Conservation (phyloP, 2,888 invertebrate species). For the Megastigmus dorsalis region DNA sequence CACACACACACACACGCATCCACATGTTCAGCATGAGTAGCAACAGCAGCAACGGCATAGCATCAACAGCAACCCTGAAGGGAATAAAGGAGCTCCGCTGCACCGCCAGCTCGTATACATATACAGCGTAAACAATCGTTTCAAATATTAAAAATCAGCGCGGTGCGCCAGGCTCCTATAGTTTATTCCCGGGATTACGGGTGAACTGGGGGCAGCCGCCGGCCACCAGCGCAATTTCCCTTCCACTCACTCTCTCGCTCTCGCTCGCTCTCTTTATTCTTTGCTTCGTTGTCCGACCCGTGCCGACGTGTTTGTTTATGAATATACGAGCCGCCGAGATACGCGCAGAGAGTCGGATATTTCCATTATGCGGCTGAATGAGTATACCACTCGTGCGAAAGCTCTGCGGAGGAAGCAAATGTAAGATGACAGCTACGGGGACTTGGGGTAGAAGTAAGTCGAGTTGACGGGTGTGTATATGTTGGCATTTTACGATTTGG, state of each 20-base stretch:
- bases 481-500: no score
- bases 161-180: not conserved
- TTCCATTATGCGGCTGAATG: not conserved
- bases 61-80: not conserved
- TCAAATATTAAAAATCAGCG: constrained; percentile 37
- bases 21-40: no score
- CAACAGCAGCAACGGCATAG: no score
- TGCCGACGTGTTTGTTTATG: constrained; percentile 17
- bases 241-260: not conserved
- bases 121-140: not conserved
- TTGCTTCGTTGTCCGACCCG: not conserved
- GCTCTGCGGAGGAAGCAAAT: no score
- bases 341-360: no score
- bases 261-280: not conserved
- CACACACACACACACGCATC: no score
- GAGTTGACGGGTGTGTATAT: no score
- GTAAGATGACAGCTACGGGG: no score
- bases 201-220: not conserved
- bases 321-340: not conserved
- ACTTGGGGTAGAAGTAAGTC: no score
- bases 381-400: no score
- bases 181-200: constrained; percentile 14
- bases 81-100: constrained; percentile 10
- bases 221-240: not conserved
- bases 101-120: no score